Percentiles rank a stretch among this genome's conserved stretches.
These are phyloP conservation scores for Strongylocentrotus purpuratus DNA, from an alignment of 35 echinoderm and acorn worm species.

Conservation along the genomic window DNA sequence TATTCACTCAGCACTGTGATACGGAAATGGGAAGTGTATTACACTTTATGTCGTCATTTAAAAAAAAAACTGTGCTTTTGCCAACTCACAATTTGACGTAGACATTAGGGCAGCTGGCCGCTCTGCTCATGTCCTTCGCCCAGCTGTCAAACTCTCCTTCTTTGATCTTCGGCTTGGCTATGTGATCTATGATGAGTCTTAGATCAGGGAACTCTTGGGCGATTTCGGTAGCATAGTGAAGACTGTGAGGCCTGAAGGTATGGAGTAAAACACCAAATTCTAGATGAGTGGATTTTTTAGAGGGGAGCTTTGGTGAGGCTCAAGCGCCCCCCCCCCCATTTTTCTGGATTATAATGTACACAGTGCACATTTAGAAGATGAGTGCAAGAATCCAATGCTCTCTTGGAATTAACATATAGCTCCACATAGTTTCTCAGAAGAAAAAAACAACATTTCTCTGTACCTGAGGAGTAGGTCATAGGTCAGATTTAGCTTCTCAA, in stretches of 20 bases:
- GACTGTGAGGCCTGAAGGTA: constrained; percentile 46
- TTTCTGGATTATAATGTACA: neutral
- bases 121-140: constrained; percentile 54
- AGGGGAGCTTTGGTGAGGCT: too few relatives aligned
- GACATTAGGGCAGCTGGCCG: constrained; percentile 64
- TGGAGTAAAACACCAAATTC: neutral
- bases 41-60: too few relatives aligned
- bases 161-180: constrained; percentile 75
- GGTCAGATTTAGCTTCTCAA: constrained; percentile 61
- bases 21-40: too few relatives aligned
- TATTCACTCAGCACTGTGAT: too few relatives aligned
- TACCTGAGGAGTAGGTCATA: constrained; percentile 74
- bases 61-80: too few relatives aligned
- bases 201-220: constrained; percentile 62
- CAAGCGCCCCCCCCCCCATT: too few relatives aligned
- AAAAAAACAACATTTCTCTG: neutral
- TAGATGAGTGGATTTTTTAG: too few relatives aligned
- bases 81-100: constrained; percentile 77
- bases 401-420: too few relatives aligned
- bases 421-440: too few relatives aligned
- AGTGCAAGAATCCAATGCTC: too few relatives aligned
- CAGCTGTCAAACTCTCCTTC: constrained; percentile 62
- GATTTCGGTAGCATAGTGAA: constrained; percentile 56
- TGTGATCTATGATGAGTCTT: constrained; percentile 64
- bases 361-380: neutral